Evolutionary conservation across 2,888 invertebrate species (phyloP).

Genomic region (Temnothorax ravouxi): DNA sequence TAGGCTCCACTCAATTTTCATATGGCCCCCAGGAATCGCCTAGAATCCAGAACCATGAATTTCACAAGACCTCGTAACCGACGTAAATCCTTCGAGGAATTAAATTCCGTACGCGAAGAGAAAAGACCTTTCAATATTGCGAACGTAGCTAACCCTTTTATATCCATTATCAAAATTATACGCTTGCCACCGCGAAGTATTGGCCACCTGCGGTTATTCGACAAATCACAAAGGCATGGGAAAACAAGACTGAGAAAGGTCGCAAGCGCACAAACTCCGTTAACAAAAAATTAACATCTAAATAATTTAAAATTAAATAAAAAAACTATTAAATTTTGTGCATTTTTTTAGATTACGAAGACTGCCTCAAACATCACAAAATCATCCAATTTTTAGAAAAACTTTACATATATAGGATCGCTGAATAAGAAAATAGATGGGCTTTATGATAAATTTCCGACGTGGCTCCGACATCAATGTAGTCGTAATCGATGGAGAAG

Average conservation of each 20-base stretch:
- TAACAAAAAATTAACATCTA: not conserved
- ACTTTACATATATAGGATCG: not conserved
- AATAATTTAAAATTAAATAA: not conserved
- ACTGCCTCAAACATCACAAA: not conserved
- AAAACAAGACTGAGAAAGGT: constrained; percentile 31
- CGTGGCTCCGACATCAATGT: not conserved
- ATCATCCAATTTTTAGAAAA: not conserved
- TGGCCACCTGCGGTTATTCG: constrained; percentile 27
- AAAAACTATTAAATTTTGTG: not conserved
- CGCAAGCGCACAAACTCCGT: constrained; percentile 33
- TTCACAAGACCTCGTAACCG: constrained; percentile 41
- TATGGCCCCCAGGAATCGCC: constrained; percentile 31
- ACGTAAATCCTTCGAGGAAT: constrained; percentile 40
- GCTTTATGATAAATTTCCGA: constrained; percentile 8
- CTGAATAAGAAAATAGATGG: not conserved
- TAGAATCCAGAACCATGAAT: constrained; percentile 50
- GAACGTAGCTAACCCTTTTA: constrained; percentile 40
- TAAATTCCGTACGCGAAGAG: constrained; percentile 21
- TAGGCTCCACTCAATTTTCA: constrained; percentile 61
- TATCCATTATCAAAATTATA: constrained; percentile 69
- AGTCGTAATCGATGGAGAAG: not conserved
- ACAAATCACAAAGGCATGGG: constrained; percentile 64
- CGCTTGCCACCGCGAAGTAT: constrained; percentile 32
- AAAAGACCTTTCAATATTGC: not conserved
- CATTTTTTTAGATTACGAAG: not conserved